These are phyloP conservation scores for Apodemia arnacis DNA, from an alignment of 2,888 invertebrate species.

Conservation along the genomic window DNA sequence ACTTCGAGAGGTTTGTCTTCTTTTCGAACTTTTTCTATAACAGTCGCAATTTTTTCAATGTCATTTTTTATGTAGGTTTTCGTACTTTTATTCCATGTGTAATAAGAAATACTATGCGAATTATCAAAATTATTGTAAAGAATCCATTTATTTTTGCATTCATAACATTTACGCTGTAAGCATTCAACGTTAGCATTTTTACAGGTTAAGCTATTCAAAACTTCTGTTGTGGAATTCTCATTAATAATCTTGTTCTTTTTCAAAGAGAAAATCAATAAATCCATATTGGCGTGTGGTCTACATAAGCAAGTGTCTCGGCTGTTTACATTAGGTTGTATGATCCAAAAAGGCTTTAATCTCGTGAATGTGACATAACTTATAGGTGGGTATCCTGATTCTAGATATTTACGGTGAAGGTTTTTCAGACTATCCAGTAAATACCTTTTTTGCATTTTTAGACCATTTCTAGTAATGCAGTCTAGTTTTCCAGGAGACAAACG, in stretches of 20 bases:
- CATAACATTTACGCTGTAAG: not conserved
- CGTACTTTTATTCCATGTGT: slow-evolving; percentile 7
- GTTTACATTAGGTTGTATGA: not conserved
- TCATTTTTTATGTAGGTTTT: slow-evolving; percentile 8
- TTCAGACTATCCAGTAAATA: too few species aligned
- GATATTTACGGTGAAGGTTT: too few species aligned
- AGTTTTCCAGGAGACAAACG: too few species aligned
- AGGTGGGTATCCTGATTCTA: too few species aligned
- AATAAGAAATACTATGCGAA: not conserved
- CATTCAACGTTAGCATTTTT: not conserved
- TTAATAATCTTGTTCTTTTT: not conserved
- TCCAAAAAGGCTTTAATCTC: slow-evolving; percentile 10
- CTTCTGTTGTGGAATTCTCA: not conserved
- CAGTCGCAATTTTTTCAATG: too few species aligned
- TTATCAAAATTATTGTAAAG: not conserved
- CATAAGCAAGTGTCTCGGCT: not conserved
- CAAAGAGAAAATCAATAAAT: not conserved
- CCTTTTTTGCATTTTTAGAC: too few species aligned
- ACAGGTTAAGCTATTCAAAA: not conserved
- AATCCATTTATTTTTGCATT: slow-evolving; percentile 2
- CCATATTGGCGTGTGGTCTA: not conserved
- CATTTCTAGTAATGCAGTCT: too few species aligned
- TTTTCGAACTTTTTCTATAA: not conserved
- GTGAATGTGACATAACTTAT: slow-evolving; percentile 16
- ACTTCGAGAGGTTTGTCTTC: not conserved